Percentiles rank a stretch among this genome's conserved stretches.
These are phyloP conservation scores for Elephantulus edwardii DNA, from an alignment of 2,113 vertebrate species.

Conservation along the genomic window DNA sequence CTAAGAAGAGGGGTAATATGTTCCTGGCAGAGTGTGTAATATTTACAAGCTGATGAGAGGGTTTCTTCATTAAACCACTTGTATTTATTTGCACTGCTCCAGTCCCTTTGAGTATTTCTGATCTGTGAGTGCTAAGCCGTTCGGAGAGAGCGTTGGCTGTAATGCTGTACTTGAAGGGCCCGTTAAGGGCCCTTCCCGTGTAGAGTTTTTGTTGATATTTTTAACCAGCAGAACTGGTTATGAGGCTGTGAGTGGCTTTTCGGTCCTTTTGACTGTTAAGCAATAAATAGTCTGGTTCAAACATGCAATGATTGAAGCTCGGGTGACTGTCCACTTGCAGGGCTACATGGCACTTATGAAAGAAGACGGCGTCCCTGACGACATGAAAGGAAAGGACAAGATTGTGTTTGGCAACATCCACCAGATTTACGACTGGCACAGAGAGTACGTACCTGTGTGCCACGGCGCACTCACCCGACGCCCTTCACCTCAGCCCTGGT, in stretches of 20 bases:
- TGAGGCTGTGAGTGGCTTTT: fast-evolving
- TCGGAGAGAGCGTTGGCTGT: not conserved
- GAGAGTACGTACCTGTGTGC: constrained; percentile 88
- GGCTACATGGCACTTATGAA: constrained; percentile 98
- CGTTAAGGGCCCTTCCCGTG: not conserved
- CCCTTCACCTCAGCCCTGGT: too few relatives aligned
- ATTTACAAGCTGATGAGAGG: not conserved
- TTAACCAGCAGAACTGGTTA: not conserved
- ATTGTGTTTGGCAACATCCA: constrained; percentile 99
- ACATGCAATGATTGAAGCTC: not conserved
- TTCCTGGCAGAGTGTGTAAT: constrained; percentile 18
- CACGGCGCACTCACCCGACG: fast-evolving
- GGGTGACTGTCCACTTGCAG: constrained; percentile 77
- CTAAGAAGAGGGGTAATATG: not conserved
- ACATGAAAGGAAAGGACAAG: constrained; percentile 99
- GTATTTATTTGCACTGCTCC: not conserved
- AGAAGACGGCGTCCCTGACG: constrained; percentile 96
- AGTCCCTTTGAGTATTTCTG: constrained; percentile 5
- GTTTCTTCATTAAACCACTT: constrained; percentile 4
- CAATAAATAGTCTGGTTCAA: not conserved
- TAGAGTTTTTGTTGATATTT: not conserved
- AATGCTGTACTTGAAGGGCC: not conserved
- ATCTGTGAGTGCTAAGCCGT: not conserved
- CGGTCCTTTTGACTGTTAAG: not conserved
- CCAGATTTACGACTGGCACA: constrained; percentile 99